phyloP scores from a whole-genome alignment of 2,797 vertebrate species.

The Ctenopoma kingsleyae region DNA sequence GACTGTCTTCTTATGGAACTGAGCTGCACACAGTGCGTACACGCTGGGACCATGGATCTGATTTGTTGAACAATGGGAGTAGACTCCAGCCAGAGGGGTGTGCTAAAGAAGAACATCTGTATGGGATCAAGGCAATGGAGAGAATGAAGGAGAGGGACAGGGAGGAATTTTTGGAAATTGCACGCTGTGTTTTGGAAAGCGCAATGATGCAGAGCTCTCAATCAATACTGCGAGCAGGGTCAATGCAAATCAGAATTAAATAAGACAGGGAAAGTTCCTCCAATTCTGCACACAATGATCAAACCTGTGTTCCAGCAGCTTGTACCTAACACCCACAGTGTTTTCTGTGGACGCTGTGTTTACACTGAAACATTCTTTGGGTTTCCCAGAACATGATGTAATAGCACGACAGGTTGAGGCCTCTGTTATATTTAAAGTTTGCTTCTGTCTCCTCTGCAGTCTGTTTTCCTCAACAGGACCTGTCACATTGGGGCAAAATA shows the following conservation, averaged over 20 bases:
- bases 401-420: conserved; percentile 13
- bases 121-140: conserved; percentile 62
- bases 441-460: conserved; percentile 17
- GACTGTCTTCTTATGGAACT: conserved; percentile 1
- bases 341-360: conserved; percentile 31
- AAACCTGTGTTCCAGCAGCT: background rate
- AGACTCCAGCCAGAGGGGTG: conserved; percentile 68
- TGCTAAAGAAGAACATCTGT: conserved; percentile 81
- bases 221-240: conserved; percentile 44
- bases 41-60: conserved; percentile 57
- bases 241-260: conserved; percentile 22
- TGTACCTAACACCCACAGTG: background rate
- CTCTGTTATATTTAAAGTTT: conserved; percentile 46
- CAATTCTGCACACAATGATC: background rate
- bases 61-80: conserved; percentile 79
- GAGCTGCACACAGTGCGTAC: conserved; percentile 8
- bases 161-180: conserved; percentile 43
- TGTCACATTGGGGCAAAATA: conserved; percentile 27
- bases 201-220: conserved; percentile 26
- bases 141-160: conserved; percentile 50
- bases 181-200: conserved; percentile 48
- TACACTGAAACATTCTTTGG: conserved; percentile 34
- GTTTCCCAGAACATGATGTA: conserved; percentile 41
- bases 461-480: conserved; percentile 19
- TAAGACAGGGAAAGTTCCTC: conserved; percentile 2